Base-by-base conservation (phyloP, 1,140 invertebrate species). In the Vanessa tameamea region DNA sequence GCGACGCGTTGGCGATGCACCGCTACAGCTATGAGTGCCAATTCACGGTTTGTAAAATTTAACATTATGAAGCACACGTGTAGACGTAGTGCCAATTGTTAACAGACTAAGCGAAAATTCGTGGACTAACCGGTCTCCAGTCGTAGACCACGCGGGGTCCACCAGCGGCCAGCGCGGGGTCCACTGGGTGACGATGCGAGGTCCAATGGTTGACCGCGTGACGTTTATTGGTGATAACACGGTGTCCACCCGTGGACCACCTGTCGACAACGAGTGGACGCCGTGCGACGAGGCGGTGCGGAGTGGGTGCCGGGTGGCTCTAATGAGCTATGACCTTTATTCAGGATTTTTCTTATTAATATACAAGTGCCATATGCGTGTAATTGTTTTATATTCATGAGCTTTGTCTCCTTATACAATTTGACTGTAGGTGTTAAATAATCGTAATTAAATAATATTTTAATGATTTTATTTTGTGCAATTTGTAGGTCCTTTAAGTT, bases 41-140 rank as follows among this genome's bases (percentile, higher is more conserved):
- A 59, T 59, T 69, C 53, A 69, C 67, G 67, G 53, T 69, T 59
- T 69, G 67, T 59, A 69, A 69, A 69, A 59, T 69, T 69, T 69
- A 26, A 69, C 67, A 59, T 69, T 69, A 57, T 47, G 15, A 69
- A 47, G 37, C 66, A 69, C 66, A 67, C 65, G 50, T 67, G 65
- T 51, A 67, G 65, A 67, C 65, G 23, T 57, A 57, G 66, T 69
- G 66, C 51, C 53, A 69, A 69, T 69, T 57, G 53, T 69, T 55
- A 57, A 69, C 53, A 69, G 53, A 55, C 53, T 55, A 69, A 15
- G 31, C 37, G 66, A 69, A 69, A 69, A 69, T 67, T 55, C 65
- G 15, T 69, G 50, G 66, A 59, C 67, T 59, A 69, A 69, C 31
- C 67, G 53, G 31, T 47, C n/a, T 69, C 37, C 50, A 57, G 8